phyloP scores from a whole-genome alignment of 2,797 vertebrate genomes.

The Gambelia wislizenii region DNA sequence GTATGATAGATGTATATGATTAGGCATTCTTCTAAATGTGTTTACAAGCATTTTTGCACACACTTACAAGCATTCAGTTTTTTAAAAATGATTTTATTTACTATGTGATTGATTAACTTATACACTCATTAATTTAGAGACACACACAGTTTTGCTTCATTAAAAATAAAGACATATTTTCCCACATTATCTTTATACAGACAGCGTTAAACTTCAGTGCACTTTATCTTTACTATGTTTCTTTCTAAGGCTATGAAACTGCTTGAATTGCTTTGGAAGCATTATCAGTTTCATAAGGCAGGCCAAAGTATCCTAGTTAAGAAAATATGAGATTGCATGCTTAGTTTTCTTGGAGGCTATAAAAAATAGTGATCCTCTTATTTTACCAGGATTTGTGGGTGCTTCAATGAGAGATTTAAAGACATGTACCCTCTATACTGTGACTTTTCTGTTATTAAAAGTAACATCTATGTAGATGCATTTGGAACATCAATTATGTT shows the following conservation, averaged over 20 bases:
- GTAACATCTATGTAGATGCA: not conserved
- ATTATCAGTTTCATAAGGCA: constrained; percentile 10
- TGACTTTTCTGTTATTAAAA: not conserved
- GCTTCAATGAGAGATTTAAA: not conserved
- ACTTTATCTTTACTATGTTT: not conserved
- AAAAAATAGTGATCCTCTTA: not conserved
- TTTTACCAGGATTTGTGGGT: not conserved
- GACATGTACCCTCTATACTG: not conserved
- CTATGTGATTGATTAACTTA: constrained; percentile 5
- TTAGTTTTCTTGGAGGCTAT: constrained; percentile 5
- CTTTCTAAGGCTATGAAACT: not conserved
- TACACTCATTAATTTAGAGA: no score
- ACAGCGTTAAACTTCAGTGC: not conserved
- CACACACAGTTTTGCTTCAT: constrained; percentile 22
- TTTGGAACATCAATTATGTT: not conserved
- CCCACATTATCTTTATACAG: not conserved
- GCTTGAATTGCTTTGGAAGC: constrained; percentile 20
- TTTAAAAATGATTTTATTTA: constrained; percentile 8
- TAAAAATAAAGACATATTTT: constrained; percentile 35
- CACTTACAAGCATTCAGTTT: not conserved
- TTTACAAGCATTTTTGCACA: not conserved
- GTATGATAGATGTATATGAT: not conserved
- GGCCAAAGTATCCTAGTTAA: not conserved
- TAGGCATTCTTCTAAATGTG: not conserved
- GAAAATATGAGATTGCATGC: constrained; percentile 7